phyloP scores from a whole-genome alignment of 2,888 invertebrate genomes.

The Zeuzera pyrina region DNA sequence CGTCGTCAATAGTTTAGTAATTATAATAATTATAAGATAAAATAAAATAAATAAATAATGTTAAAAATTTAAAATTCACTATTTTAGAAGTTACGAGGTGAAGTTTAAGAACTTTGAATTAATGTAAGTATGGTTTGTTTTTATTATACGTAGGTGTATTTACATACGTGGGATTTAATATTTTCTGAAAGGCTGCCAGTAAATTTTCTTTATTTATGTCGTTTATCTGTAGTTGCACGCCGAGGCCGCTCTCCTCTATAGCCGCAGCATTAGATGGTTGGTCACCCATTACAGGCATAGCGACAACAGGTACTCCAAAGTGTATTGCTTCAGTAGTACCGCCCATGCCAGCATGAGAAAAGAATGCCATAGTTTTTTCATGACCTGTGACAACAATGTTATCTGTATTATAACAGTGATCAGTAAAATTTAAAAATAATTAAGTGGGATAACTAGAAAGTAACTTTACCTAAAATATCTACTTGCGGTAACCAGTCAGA shows the following conservation, averaged over 20 bases:
- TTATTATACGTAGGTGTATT: too few species aligned
- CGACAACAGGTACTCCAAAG: slow-evolving; percentile 73
- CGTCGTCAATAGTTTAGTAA: too few species aligned
- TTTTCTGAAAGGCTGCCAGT: slow-evolving; percentile 59
- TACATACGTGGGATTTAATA: slow-evolving; percentile 70
- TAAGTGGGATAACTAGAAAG: too few species aligned
- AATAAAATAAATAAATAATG: too few species aligned
- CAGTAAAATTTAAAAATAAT: background rate
- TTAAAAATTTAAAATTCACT: too few species aligned
- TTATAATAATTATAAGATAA: too few species aligned
- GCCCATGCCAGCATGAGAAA: slow-evolving; percentile 74
- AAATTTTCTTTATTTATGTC: slow-evolving; percentile 64
- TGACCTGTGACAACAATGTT: slow-evolving; percentile 71
- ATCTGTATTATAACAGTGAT: too few species aligned
- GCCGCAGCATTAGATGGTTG: slow-evolving; percentile 73
- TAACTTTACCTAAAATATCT: slow-evolving; percentile 80
- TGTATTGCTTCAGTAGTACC: slow-evolving; percentile 74
- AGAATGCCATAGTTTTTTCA: slow-evolving; percentile 72
- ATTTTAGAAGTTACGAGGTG: too few species aligned
- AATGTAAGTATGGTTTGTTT: too few species aligned
- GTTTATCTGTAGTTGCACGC: slow-evolving; percentile 55
- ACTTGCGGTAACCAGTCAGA: slow-evolving; percentile 81
- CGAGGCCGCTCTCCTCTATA: slow-evolving; percentile 69
- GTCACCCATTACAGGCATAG: slow-evolving; percentile 74
- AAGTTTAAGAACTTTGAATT: too few species aligned